Percentiles rank a stretch among this genome's conserved stretches.
These are phyloP conservation scores for Chloroclysta siterata DNA, from an alignment of 2,888 invertebrate species.

Conservation along the genomic window DNA sequence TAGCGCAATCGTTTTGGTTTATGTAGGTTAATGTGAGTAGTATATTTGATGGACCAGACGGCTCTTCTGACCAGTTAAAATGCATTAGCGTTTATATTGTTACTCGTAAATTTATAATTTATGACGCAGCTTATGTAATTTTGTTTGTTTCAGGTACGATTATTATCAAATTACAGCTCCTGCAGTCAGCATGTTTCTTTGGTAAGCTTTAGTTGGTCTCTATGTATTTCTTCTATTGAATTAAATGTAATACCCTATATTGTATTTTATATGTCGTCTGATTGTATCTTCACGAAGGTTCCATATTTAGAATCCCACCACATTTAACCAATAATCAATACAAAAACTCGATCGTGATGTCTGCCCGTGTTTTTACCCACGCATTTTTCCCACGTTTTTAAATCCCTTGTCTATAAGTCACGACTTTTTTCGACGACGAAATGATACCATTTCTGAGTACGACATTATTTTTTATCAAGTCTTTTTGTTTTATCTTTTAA, in stretches of 20 bases:
- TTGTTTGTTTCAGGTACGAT: slow-evolving; percentile 64
- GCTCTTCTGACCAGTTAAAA: slow-evolving; percentile 34
- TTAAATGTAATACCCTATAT: slow-evolving; percentile 1
- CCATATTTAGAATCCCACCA: slow-evolving; percentile 35
- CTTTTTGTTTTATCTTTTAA: slow-evolving; percentile 21
- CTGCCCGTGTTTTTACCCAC: slow-evolving; percentile 52
- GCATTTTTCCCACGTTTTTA: slow-evolving; percentile 67
- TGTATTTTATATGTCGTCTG: background rate
- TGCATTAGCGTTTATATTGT: slow-evolving; percentile 35
- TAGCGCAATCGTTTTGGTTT: slow-evolving; percentile 69
- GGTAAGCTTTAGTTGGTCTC: slow-evolving; percentile 11
- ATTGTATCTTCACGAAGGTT: slow-evolving; percentile 14
- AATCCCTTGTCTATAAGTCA: slow-evolving; percentile 54
- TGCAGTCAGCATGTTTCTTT: slow-evolving; percentile 4
- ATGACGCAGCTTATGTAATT: slow-evolving; percentile 42
- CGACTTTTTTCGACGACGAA: slow-evolving; percentile 52
- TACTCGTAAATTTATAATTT: slow-evolving; percentile 28
- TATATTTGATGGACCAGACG: slow-evolving; percentile 50
- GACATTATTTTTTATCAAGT: slow-evolving; percentile 29
- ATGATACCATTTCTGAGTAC: slow-evolving; percentile 46
- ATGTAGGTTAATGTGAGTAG: slow-evolving; percentile 79
- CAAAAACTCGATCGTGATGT: slow-evolving; percentile 69
- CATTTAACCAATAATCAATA: slow-evolving; percentile 52
- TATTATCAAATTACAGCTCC: slow-evolving; percentile 20
- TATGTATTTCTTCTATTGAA: background rate